Evolutionary conservation across 1,140 invertebrate genomes (phyloP).

Genomic region (Helicoverpa armigera): DNA sequence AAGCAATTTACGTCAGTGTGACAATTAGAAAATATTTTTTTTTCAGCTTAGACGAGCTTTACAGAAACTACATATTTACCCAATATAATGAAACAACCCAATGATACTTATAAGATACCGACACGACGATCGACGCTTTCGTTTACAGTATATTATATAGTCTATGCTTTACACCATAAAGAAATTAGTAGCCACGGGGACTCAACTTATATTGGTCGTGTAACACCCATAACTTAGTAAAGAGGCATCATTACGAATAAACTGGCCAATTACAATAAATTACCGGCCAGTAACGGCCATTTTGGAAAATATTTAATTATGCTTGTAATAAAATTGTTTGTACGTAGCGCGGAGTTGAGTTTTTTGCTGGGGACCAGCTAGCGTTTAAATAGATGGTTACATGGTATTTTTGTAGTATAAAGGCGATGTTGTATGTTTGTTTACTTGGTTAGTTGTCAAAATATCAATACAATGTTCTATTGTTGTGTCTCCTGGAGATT

Average conservation of each 20-base stretch:
- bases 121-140: no score
- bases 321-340: slow-evolving; percentile 33
- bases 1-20: no score
- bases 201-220: slow-evolving; percentile 38
- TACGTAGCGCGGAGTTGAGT: not conserved
- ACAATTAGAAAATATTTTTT: no score
- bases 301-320: slow-evolving; percentile 56
- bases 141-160: no score
- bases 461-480: no score
- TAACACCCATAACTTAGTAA: slow-evolving; percentile 49
- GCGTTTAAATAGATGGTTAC: not conserved
- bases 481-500: no score
- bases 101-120: no score
- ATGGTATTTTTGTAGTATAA: no score
- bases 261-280: slow-evolving; percentile 69
- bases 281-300: slow-evolving; percentile 60
- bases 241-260: slow-evolving; percentile 59
- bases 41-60: no score
- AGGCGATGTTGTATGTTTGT: not conserved
- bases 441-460: not conserved
- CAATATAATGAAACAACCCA: no score
- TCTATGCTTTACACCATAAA: not conserved
- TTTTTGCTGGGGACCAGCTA: not conserved
- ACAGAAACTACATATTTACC: no score
- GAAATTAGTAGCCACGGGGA: slow-evolving; percentile 27